Percentiles rank a stretch among this genome's conserved stretches.
These are phyloP conservation scores for Melanchra persicariae DNA, from an alignment of 2,888 invertebrate genomes.

Conservation along the genomic window DNA sequence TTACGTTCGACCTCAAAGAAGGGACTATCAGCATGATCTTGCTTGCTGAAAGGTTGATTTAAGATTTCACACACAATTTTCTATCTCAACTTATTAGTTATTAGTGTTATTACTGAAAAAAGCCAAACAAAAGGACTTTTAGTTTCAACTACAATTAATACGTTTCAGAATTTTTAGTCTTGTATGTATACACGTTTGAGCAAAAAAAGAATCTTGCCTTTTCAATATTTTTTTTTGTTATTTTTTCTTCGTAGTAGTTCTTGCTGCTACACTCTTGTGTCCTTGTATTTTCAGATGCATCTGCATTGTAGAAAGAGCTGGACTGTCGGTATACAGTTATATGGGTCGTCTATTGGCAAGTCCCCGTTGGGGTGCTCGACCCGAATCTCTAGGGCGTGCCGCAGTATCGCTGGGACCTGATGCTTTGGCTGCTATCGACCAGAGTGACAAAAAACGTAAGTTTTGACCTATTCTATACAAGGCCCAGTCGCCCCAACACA, in stretches of 20 bases:
- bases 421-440: constrained; percentile 96
- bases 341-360: constrained; percentile 97
- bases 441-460: constrained; percentile 95
- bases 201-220: no score
- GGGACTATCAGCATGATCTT: constrained; percentile 95
- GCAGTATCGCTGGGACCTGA: constrained; percentile 96
- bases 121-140: no score
- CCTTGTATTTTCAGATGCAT: constrained; percentile 93
- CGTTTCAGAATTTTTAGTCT: no score
- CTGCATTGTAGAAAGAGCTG: constrained; percentile 95
- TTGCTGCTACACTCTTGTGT: neutral
- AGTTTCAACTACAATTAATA: no score
- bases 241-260: neutral
- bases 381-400: constrained; percentile 94
- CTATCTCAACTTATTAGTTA: no score
- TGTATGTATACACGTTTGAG: no score
- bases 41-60: constrained; percentile 94
- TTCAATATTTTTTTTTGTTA: no score
- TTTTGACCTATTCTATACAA: neutral
- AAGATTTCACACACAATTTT: no score
- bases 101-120: no score
- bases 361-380: constrained; percentile 96
- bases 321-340: constrained; percentile 97
- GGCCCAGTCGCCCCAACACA: neutral
- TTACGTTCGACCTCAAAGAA: constrained; percentile 97